Conservation (phyloP, 2,888 invertebrate genomes). For the Theodoxus fluviatilis region DNA sequence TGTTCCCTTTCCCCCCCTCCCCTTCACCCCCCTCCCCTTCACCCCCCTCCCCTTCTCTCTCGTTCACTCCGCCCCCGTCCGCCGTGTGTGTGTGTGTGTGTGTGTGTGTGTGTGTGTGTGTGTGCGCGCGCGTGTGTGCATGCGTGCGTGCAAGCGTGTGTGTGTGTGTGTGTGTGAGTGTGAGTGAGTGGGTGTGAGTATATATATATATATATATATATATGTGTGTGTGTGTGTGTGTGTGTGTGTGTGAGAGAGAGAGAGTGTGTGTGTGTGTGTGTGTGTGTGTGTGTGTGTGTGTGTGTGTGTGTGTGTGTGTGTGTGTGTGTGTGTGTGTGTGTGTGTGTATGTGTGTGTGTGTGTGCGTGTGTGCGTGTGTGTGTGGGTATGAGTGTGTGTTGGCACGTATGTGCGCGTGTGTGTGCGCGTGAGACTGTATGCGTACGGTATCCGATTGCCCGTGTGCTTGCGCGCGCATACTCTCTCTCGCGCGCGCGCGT, state of each 20-base stretch:
- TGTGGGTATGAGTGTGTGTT: background rate
- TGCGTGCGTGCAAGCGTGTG: background rate
- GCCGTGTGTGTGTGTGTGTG: conserved; percentile 11
- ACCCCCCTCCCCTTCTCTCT: no score
- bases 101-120: conserved; percentile 18
- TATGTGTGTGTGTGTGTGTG: background rate
- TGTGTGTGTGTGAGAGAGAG: background rate
- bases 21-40: no score
- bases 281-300: conserved; percentile 8
- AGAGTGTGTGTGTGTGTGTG: background rate
- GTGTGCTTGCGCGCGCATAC: no score
- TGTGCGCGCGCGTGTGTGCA: conserved; percentile 15
- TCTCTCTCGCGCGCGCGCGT: no score
- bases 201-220: background rate
- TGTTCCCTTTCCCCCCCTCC: no score
- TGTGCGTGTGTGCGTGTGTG: conserved; percentile 5
- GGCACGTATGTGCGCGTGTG: background rate
- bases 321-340: background rate
- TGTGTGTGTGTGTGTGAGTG: conserved; percentile 24
- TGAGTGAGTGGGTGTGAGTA: conserved; percentile 8
- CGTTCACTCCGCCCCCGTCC: background rate
- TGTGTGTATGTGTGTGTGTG: background rate
- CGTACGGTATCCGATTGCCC: no score
- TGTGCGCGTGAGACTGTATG: conserved; percentile 1
- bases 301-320: conserved; percentile 18